Base-by-base conservation (phyloP, 92 coral and sea anemone genomes). In the Pocillopora grandis region DNA sequence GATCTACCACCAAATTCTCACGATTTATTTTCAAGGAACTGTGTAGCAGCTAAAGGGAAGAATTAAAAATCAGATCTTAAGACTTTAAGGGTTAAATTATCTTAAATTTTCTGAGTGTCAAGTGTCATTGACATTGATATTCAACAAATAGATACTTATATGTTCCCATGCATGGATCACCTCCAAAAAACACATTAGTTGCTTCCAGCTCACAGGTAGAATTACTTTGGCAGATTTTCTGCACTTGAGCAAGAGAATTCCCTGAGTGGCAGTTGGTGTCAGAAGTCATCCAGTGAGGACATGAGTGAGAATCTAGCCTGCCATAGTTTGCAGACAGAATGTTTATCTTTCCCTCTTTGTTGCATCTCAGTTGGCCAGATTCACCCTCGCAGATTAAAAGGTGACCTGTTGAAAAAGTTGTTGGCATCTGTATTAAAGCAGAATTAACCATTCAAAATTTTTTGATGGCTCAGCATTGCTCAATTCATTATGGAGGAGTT, bases 241-340 rank as follows among this genome's bases (percentile, higher is more conserved):
- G 71, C 5, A 66, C 71, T 18, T 35, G 72, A 66, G 72, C 0
- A 12, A 66, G 72, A 21, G 72, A 66, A 21, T 66, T 66, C 37
- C 72, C 72, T 1, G 13, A 12, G 15, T 35, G 33, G 35, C 72
- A 66, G 36, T 66, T 66, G 35, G 35, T 66, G 13, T n/a, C 36
- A 4, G 36, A 0, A 18, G 9, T 12, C 52, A 3, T 7, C 52
- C 52, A 7, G 52, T 42, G 52, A 42, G 78, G 63, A 75, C 78
- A 75, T 42, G 60, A 55, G 78, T 75, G 78, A 36, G 23, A 10
- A 21, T 56, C 13, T 5, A 75, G 31, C 36, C 78, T 75, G 13
- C 78, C 78, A 55, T 52, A 75, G 60, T 75, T 75, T 9, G 78
- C 78, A 60, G 12, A 56, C 63, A 21, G 20, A 9, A 75, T 49